Conservation (phyloP, 2,888 invertebrate genomes). For the Nyleta sp. region DNA sequence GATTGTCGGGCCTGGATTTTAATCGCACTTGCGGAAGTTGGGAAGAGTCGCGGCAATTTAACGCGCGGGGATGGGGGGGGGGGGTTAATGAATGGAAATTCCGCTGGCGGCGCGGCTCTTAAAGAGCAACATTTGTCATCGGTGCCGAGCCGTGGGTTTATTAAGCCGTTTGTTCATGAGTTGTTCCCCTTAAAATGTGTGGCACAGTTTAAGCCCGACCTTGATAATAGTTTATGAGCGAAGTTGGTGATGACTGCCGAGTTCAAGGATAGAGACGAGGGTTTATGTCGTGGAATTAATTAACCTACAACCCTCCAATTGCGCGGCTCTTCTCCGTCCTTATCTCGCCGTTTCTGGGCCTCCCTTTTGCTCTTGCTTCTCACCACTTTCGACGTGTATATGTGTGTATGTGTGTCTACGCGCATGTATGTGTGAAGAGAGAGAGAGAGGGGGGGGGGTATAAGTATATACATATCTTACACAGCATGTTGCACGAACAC, state of each 20-base stretch:
- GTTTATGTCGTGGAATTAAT: slow-evolving; percentile 80
- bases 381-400: neutral
- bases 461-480: slow-evolving; percentile 54
- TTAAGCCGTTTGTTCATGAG: slow-evolving; percentile 69
- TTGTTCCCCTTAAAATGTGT: slow-evolving; percentile 78
- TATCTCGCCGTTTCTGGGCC: slow-evolving; percentile 53
- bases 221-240: slow-evolving; percentile 80
- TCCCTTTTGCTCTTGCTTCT: slow-evolving; percentile 60
- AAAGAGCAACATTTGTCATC: slow-evolving; percentile 46
- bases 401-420: slow-evolving; percentile 19
- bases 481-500: slow-evolving; percentile 60
- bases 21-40: slow-evolving; percentile 13
- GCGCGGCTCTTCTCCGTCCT: slow-evolving; percentile 66
- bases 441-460: no score
- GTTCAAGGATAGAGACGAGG: slow-evolving; percentile 68
- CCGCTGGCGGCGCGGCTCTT: slow-evolving; percentile 8
- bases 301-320: slow-evolving; percentile 77
- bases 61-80: neutral
- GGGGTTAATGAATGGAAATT: slow-evolving; percentile 41
- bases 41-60: no score
- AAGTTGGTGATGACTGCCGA: slow-evolving; percentile 67
- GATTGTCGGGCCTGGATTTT: slow-evolving; percentile 40
- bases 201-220: slow-evolving; percentile 79
- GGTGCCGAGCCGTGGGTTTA: slow-evolving; percentile 58
- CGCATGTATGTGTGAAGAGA: no score